Percentiles rank a stretch among this genome's conserved stretches.
These are phyloP conservation scores for Synergus gifuensis DNA, from an alignment of 2,888 invertebrate species.

Conservation along the genomic window DNA sequence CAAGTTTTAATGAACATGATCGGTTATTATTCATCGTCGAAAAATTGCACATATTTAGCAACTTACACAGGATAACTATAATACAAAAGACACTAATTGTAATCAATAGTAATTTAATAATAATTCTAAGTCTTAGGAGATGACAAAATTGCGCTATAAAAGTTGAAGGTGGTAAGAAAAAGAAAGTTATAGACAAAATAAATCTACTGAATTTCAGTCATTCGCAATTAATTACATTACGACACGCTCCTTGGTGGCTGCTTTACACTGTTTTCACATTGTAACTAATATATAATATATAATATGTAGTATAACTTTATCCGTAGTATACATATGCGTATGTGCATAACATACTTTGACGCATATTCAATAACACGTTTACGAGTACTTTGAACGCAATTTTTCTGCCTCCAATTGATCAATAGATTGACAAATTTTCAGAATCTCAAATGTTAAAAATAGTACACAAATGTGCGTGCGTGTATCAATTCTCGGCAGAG, in stretches of 20 bases:
- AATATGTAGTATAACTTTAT: not conserved
- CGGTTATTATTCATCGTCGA: constrained; percentile 75
- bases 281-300: constrained; percentile 51
- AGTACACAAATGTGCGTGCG: constrained; percentile 1
- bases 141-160: constrained; percentile 59
- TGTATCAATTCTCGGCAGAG: not conserved
- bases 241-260: constrained; percentile 49
- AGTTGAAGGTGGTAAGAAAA: constrained; percentile 56
- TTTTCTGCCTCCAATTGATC: not conserved
- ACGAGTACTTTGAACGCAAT: not conserved
- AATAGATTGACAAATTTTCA: not conserved
- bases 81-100: constrained; percentile 73
- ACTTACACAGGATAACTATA: constrained; percentile 73
- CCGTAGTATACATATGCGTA: constrained; percentile 45
- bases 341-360: constrained; percentile 52
- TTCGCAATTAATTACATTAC: constrained; percentile 53
- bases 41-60: constrained; percentile 73
- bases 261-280: constrained; percentile 52
- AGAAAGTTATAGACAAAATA: constrained; percentile 55
- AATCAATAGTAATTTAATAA: constrained; percentile 67
- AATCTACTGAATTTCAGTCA: constrained; percentile 54
- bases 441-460: not conserved
- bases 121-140: constrained; percentile 53
- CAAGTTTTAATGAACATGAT: constrained; percentile 70
- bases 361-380: constrained; percentile 18